These are phyloP conservation scores for Cephus pulcher DNA, from an alignment of 2,888 invertebrate species.

Conservation along the genomic window DNA sequence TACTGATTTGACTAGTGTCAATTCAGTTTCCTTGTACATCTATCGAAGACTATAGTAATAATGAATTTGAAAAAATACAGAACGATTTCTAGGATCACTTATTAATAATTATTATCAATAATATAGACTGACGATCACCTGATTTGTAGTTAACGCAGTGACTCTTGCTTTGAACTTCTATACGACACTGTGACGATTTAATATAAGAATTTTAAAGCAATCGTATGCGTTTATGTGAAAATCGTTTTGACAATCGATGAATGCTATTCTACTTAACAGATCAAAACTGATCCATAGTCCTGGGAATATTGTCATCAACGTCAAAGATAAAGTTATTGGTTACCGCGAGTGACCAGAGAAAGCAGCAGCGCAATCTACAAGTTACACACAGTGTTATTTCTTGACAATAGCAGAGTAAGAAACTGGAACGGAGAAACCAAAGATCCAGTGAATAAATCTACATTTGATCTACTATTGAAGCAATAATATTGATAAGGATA, in stretches of 20 bases:
- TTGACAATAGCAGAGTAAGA: neutral
- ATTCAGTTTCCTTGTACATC: slow-evolving; percentile 1
- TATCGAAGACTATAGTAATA: slow-evolving; percentile 4
- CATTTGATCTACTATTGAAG: neutral
- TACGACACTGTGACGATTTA: neutral
- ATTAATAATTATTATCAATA: slow-evolving; percentile 3
- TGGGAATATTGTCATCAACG: neutral
- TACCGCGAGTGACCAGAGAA: neutral
- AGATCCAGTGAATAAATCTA: neutral
- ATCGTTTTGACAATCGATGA: neutral
- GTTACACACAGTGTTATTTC: neutral
- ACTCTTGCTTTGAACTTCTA: neutral
- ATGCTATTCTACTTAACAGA: neutral
- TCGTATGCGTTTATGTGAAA: neutral
- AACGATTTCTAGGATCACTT: slow-evolving; percentile 1
- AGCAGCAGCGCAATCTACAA: neutral
- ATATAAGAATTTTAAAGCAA: neutral
- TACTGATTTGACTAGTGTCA: slow-evolving; percentile 13
- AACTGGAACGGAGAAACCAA: neutral
- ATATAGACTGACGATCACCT: neutral
- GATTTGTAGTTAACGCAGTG: neutral
- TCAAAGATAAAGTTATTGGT: neutral
- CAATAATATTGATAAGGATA: neutral
- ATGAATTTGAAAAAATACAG: neutral
- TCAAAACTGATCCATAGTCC: neutral